Evolutionary conservation across 2,113 vertebrate genomes (phyloP).

Genomic region (Gila orcuttii): DNA sequence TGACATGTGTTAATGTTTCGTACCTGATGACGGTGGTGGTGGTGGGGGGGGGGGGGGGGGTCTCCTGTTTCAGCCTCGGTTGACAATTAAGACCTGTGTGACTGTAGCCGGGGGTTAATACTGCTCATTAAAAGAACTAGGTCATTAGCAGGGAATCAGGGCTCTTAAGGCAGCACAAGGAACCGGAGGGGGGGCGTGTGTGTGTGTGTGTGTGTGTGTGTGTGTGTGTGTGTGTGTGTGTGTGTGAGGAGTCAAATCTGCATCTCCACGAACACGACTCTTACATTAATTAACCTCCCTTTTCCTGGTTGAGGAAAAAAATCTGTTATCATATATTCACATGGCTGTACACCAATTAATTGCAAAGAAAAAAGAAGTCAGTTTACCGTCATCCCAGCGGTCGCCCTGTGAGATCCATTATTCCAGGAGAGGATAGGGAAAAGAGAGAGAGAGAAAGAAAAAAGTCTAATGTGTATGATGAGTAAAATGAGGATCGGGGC

Average conservation of each 20-base stretch:
- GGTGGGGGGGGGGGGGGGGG: conserved; percentile 79
- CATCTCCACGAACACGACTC: conserved; percentile 90
- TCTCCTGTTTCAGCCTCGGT: conserved; percentile 92
- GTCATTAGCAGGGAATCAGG: conserved; percentile 99
- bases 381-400: conserved; percentile 89
- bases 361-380: conserved; percentile 79
- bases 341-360: conserved; percentile 97
- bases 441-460: conserved; percentile 59
- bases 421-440: conserved; percentile 76
- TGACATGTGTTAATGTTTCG: conserved; percentile 91
- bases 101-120: conserved; percentile 99
- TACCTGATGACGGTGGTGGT: conserved; percentile 94
- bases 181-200: conserved; percentile 75
- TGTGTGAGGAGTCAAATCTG: conserved; percentile 87
- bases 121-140: conserved; percentile 99
- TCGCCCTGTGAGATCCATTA: conserved; percentile 88
- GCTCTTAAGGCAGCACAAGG: conserved; percentile 93
- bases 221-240: conserved; percentile 69
- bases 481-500: conserved; percentile 98
- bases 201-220: conserved; percentile 67
- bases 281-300: conserved; percentile 99
- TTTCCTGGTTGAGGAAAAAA: conserved; percentile 84
- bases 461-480: conserved; percentile 97
- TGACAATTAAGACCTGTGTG: conserved; percentile 99
- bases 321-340: conserved; percentile 89